A percentile compares a stretch with the other conserved stretches of the same genome.
Conservation (phyloP, 2,113 vertebrate species). For the Rhinopomastus cyanomelas region DNA sequence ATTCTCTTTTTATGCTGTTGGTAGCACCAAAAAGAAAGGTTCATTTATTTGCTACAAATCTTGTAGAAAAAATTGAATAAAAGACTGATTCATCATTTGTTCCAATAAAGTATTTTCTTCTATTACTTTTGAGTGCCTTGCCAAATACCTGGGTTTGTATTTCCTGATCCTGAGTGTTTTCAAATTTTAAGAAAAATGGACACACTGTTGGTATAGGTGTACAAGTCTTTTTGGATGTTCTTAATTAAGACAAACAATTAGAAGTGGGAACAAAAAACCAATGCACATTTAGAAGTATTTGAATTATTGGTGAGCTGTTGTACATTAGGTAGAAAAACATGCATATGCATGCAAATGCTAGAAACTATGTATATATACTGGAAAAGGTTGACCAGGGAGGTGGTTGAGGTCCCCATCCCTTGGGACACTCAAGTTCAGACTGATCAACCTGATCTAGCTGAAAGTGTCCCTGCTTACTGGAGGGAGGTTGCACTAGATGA, state of each 20-base stretch:
- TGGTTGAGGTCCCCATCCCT: too few species aligned
- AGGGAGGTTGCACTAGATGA: too few species aligned
- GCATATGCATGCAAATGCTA: background rate
- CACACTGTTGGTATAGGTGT: background rate
- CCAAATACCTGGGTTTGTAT: constrained; percentile 4
- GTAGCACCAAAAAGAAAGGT: constrained; percentile 61
- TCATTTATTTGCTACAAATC: constrained; percentile 61
- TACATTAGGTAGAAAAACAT: background rate
- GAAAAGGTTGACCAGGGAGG: too few species aligned
- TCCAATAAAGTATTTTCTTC: constrained; percentile 38
- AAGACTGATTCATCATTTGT: constrained; percentile 63
- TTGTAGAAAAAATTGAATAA: constrained; percentile 61
- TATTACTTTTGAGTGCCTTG: constrained; percentile 33
- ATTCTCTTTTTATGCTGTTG: constrained; percentile 66
- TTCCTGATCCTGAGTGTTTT: constrained; percentile 41
- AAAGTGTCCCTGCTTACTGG: too few species aligned
- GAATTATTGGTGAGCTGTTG: background rate
- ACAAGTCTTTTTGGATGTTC: background rate
- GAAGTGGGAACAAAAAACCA: background rate
- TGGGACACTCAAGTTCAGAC: too few species aligned
- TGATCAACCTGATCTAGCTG: too few species aligned
- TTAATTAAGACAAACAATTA: background rate
- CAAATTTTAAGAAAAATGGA: constrained; percentile 49
- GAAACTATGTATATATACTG: background rate
- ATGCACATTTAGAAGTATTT: background rate